phyloP scores from a whole-genome alignment of 2,113 vertebrate genomes.

The Hippocampus barbouri region DNA sequence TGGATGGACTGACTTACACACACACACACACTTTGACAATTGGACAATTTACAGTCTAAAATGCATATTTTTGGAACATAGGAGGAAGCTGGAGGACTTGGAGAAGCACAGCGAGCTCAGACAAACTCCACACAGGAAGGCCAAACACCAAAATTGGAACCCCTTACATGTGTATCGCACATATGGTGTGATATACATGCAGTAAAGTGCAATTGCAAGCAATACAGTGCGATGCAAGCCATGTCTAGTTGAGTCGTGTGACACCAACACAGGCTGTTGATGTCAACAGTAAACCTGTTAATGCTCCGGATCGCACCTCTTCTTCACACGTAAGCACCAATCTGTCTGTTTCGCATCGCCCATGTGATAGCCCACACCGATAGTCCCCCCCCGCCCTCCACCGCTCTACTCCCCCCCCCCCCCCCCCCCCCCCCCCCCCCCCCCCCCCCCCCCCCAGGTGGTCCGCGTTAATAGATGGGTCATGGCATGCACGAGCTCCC shows the following conservation, averaged over 20 bases:
- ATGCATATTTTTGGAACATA: no score
- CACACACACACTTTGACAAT: no score
- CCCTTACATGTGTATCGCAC: not conserved
- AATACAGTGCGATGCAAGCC: not conserved
- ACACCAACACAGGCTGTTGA: conserved; percentile 6
- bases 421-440: conserved; percentile 18
- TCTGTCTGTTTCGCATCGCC: conserved; percentile 38
- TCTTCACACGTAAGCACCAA: conserved; percentile 21
- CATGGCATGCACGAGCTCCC: conserved; percentile 22
- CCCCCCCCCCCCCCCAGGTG: conserved; percentile 21
- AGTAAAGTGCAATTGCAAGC: no score
- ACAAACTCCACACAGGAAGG: not conserved
- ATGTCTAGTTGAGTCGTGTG: not conserved
- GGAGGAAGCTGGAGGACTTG: no score
- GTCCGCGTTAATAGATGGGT: conserved; percentile 1
- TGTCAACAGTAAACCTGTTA: conserved; percentile 22
- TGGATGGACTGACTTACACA: no score
- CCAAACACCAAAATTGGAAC: no score
- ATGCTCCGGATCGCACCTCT: not conserved
- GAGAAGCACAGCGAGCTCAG: no score
- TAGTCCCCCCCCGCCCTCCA: conserved; percentile 14
- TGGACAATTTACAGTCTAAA: no score
- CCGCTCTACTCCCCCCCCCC: conserved; percentile 7
- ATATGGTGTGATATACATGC: no score
- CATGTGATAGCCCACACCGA: conserved; percentile 51